phyloP scores from a whole-genome alignment of 2,888 invertebrate genomes.

The Eurois occulta region DNA sequence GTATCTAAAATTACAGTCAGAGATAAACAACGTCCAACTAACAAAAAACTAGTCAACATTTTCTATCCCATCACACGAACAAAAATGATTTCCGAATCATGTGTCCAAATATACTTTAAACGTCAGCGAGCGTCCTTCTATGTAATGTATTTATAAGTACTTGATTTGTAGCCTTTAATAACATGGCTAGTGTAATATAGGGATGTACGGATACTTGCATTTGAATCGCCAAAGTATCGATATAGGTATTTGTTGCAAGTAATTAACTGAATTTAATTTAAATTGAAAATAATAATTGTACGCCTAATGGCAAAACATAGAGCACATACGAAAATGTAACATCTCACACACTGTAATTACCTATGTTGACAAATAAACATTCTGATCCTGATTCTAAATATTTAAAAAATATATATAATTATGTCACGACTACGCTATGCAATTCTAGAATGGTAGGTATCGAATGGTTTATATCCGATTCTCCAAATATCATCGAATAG shows the following conservation, averaged over 20 bases:
- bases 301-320: too few relatives aligned
- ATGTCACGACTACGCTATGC: neutral
- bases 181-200: slow-evolving; percentile 66
- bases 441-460: neutral
- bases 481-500: neutral
- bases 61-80: neutral
- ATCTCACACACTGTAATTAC: too few relatives aligned
- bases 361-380: too few relatives aligned
- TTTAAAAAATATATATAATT: neutral
- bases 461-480: neutral
- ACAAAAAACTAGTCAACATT: neutral
- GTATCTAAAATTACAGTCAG: neutral
- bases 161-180: slow-evolving; percentile 80
- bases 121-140: slow-evolving; percentile 50
- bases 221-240: neutral
- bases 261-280: too few relatives aligned
- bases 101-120: slow-evolving; percentile 33
- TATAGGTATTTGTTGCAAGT: too few relatives aligned
- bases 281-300: too few relatives aligned
- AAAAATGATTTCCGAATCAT: slow-evolving; percentile 7
- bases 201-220: neutral
- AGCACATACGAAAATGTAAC: too few relatives aligned
- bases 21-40: neutral
- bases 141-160: slow-evolving; percentile 69
- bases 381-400: too few relatives aligned